Percentiles rank a stretch among this genome's conserved stretches.
Evolutionary conservation across 2,797 vertebrate species (phyloP).

Genomic region (Spinus pinus): DNA sequence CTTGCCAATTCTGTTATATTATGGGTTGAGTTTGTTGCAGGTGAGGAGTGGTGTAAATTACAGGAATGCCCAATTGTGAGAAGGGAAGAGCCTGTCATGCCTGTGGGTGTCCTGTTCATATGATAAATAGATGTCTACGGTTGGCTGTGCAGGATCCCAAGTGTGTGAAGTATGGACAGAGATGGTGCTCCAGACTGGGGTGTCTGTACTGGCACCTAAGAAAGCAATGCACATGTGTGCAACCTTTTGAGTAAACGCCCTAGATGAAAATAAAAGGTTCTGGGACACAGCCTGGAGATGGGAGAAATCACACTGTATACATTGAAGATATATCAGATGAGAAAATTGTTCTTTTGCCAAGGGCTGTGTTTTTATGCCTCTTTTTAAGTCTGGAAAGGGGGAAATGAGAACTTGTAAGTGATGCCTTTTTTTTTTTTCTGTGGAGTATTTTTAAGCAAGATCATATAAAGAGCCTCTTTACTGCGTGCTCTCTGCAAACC

Average conservation of each 20-base stretch:
- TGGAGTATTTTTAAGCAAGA: background rate
- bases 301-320: background rate
- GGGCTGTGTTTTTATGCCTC: background rate
- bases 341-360: background rate
- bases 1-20: background rate
- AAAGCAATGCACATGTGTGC: background rate
- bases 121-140: accelerated
- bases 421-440: accelerated
- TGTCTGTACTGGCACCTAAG: background rate
- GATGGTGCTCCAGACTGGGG: background rate
- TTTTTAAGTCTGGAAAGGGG: background rate
- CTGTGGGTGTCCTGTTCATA: background rate
- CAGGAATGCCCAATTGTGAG: background rate
- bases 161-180: background rate
- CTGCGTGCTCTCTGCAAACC: background rate
- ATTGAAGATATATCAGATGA: background rate
- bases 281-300: background rate
- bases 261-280: background rate
- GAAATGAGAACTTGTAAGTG: background rate
- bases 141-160: background rate
- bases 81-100: background rate
- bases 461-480: background rate
- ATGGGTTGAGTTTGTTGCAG: background rate
- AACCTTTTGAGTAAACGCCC: background rate
- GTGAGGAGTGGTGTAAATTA: background rate